Conservation (phyloP, 2,888 invertebrate species). For the Cantharis lateralis region DNA sequence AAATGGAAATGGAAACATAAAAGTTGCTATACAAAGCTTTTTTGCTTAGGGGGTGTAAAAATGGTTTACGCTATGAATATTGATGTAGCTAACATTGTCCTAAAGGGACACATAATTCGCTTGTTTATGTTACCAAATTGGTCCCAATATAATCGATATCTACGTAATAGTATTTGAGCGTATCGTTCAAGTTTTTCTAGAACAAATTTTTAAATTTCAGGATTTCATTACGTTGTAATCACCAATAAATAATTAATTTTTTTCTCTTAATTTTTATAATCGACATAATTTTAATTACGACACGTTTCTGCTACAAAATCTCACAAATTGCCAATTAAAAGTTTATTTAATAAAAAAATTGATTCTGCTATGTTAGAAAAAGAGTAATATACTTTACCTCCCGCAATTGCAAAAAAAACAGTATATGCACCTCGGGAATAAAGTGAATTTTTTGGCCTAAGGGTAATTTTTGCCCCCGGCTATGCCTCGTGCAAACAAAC, state of each 20-base stretch:
- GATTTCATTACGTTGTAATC: no score
- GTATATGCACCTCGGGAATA: no score
- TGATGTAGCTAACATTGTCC: conserved; percentile 17
- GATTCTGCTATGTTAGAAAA: neutral
- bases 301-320: neutral
- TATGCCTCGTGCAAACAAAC: no score
- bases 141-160: neutral
- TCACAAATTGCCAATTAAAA: neutral
- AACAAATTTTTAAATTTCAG: neutral
- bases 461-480: no score
- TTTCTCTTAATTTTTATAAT: neutral
- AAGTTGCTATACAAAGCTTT: conserved; percentile 10
- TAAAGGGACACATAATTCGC: conserved; percentile 4
- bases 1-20: conserved; percentile 19
- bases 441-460: no score
- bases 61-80: conserved; percentile 15
- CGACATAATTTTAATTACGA: neutral
- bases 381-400: no score
- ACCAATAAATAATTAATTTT: neutral
- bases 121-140: neutral
- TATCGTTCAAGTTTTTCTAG: neutral
- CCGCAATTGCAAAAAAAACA: no score
- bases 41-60: conserved; percentile 7
- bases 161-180: neutral
- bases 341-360: neutral